Evolutionary conservation across 2,888 invertebrate genomes (phyloP), one percentile per base, ranked within the genome.

Genomic region (Coleophora deauratella): DNA sequence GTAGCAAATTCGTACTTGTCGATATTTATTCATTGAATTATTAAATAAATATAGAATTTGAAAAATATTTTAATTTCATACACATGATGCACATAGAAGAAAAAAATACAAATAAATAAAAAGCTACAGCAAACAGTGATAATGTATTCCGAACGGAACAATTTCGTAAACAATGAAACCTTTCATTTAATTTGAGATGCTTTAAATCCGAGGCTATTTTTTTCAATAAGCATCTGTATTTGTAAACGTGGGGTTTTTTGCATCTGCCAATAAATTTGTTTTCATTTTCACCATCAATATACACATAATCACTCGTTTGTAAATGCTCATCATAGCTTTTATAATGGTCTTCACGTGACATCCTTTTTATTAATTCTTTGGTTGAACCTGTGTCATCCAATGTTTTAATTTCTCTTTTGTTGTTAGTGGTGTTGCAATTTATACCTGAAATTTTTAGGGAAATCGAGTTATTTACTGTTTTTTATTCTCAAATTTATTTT

Each of bases 141-240:
- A 21, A 21, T 21, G 21, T 6, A 21, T 6, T 21, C 21, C 21
- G 21, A 6, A 21, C 21, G 6, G 43, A 45, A 34, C 33, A 37
- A 40, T 50, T 50, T 40, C 47, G 41, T 32, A 52, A 41, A 46
- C 68, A 68, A 47, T 59, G 54, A 49, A 62, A 63, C 37, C 49
- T 56, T 41, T 62, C 43, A 41, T 61, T 58, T 33, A 68, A 41
- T 50, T 62, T 59, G 33, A 70, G 41, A 3, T 46, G 32, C 41
- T 56, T 53, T 44, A 67, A 50, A 43, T 68, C 66, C 33, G 41
- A 27, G 1, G 65, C 64, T 28, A 70, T 38, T 41, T 48, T 52
- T 50, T 44, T 53, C 15, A 68, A 45, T 35, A 69, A 52, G 38
- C 54, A 52, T 7, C 32, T 46, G 42, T 63, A 61, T 21, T 49